Conservation (phyloP, 2,888 invertebrate genomes). For the Neoitamus cyanurus region DNA sequence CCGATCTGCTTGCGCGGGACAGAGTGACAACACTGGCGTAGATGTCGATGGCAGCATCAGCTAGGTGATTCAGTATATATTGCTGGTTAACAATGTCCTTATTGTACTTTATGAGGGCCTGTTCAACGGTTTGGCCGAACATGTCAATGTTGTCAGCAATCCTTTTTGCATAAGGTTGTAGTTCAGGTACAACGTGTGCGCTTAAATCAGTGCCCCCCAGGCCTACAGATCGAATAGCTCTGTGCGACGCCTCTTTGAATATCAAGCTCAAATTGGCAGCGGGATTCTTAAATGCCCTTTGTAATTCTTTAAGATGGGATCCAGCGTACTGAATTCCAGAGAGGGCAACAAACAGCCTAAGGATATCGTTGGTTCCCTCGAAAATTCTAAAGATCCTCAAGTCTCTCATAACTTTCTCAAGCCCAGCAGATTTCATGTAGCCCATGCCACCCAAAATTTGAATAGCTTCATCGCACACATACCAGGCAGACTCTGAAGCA, state of each 20-base stretch:
- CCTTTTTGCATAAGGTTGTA: slow-evolving; percentile 75
- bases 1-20: slow-evolving; percentile 82
- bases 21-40: slow-evolving; percentile 87
- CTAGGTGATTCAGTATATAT: slow-evolving; percentile 86
- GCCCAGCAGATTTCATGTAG: slow-evolving; percentile 89
- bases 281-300: slow-evolving; percentile 94
- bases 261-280: slow-evolving; percentile 90
- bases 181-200: slow-evolving; percentile 76
- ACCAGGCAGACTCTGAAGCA: slow-evolving; percentile 96
- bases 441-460: slow-evolving; percentile 98
- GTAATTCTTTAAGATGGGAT: slow-evolving; percentile 89
- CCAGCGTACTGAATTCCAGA: slow-evolving; percentile 97
- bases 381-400: slow-evolving; percentile 97
- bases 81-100: slow-evolving; percentile 89
- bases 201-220: slow-evolving; percentile 74
- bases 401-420: slow-evolving; percentile 94
- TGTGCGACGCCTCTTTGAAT: slow-evolving; percentile 85
- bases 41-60: slow-evolving; percentile 89
- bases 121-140: slow-evolving; percentile 75
- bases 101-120: slow-evolving; percentile 83
- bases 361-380: slow-evolving; percentile 98
- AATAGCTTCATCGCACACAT: slow-evolving; percentile 95
- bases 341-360: slow-evolving; percentile 93
- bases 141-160: slow-evolving; percentile 69
- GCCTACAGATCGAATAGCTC: slow-evolving; percentile 86